Evolutionary conservation across 2,888 invertebrate genomes (phyloP), one percentile per base, ranked within the genome.

Genomic region (Brachypalpus laphriformis): DNA sequence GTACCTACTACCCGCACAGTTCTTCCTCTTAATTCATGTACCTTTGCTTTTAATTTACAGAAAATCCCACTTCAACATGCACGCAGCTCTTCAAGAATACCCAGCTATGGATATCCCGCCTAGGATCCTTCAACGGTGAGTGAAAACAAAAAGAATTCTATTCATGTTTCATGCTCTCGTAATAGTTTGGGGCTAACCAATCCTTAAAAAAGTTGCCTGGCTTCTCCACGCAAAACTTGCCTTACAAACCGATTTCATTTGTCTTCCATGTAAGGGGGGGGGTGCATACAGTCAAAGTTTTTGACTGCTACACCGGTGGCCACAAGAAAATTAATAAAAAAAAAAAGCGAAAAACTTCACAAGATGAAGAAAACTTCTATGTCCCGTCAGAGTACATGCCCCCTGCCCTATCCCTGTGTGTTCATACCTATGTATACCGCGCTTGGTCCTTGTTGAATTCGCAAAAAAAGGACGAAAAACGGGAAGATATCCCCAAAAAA

Each of bases 351-450:
- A 63, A 11, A 47, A 16, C 1, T n/a, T 34, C n/a, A 8, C 20
- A 49, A 65, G 49, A 49, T 34, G 47, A 49, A 49, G 65, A 34
- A 65, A 65, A 65, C 49, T 49, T 65, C 20, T 47, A 47, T 49
- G 34, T 49, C 14, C 47, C 34, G 28, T 45, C 18, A 28, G 14
- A 45, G 25, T n/a, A 5, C 9, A 40, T 47, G 18, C 18, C 63
- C 3, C 9, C 6, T 11, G 7, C 11, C 11, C 40, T 40, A 6
- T 40, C 6, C 16, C 22, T 28, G 6, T 11, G 28, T 2, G 5
- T 56, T 9, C 16, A 25, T 42, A 56, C 6, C 11, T 18, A 34
- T 28, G 22, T 11, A 45, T 25, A 40, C 18, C 20, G 18, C 31
- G 14, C 45, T 56, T 54, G 4, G 14, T 25, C 40, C 54, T 31